Base-by-base conservation (phyloP, 2,888 invertebrate genomes). In the Ennomos erosarius region DNA sequence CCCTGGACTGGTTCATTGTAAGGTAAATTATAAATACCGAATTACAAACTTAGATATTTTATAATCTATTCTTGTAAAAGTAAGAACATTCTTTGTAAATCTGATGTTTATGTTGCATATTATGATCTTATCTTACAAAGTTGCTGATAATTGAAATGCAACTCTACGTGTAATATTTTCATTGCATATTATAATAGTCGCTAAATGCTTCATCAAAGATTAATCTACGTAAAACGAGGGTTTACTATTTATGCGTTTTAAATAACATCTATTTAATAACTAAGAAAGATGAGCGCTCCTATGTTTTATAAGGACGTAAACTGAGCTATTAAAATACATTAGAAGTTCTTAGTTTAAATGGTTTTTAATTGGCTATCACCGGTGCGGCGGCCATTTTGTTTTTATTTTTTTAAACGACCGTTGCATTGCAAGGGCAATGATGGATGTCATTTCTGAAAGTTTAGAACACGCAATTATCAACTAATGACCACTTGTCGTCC, bases 381-480 rank as follows among this genome's bases (percentile, higher is more conserved):
- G 53, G n/a, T 42, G 53, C 46, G 49, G 50, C 59, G 40, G 62
- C 57, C 49, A 57, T 59, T 54, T 57, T 60, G 39, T 48, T 62
- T 70, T 65, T 53, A 33, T 35, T 59, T 69, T 61, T 56, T 60
- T 62, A 39, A 10, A 56, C 54, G 5, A 6, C 5, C 26, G 26
- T 50, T 51, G 34, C 63, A 67, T 68, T 68, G 62, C 70, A 69
- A 72, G 66, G 67, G 67, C 70, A 69, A 74, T 81, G 84, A 84
- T 84, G 77, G 73, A 81, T 82, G 83, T 79, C 74, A 80, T 83
- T 81, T 81, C 75, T 76, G 78, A 77, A 78, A 77, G 70, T 81
- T 85, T 82, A 77, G 81, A 82, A 74, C 71, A 70, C 72, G 76
- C 81, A 84, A 82, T 87, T 85, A 83, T 78, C 71, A 76, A 72